These are phyloP conservation scores for Procambarus virginalis DNA, from an alignment of 1,140 invertebrate species.

Conservation along the genomic window DNA sequence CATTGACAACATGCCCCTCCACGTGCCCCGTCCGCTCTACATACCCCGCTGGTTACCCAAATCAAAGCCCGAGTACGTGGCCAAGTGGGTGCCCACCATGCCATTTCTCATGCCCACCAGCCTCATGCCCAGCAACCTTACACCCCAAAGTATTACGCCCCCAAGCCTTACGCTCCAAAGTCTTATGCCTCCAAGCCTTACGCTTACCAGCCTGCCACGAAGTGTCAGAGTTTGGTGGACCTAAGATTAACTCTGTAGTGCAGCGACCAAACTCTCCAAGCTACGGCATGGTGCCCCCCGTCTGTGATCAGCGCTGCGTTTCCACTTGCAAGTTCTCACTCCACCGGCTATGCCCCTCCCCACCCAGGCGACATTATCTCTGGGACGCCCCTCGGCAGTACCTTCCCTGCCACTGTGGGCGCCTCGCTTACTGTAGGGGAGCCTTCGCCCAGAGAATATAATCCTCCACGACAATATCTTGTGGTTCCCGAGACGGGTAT, in stretches of 20 bases:
- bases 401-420: background rate
- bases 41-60: constrained; percentile 41
- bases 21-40: constrained; percentile 34
- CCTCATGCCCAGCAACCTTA: background rate
- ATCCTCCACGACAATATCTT: background rate
- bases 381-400: background rate
- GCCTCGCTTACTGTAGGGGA: background rate
- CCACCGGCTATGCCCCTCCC: constrained; percentile 27
- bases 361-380: constrained; percentile 31
- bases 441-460: background rate
- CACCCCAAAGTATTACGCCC: background rate
- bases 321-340: background rate
- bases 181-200: too few relatives aligned
- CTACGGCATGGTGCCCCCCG: background rate
- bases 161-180: too few relatives aligned
- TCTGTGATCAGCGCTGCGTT: background rate
- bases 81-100: constrained; percentile 43
- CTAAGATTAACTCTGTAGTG: constrained; percentile 16
- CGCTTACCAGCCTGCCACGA: background rate
- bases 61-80: constrained; percentile 30
- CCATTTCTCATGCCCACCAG: background rate
- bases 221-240: constrained; percentile 20
- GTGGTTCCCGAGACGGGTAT: constrained; percentile 17
- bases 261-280: background rate
- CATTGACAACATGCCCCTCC: constrained; percentile 21